Conservation (phyloP, 2,888 invertebrate genomes). For the Notodonta ziczac region DNA sequence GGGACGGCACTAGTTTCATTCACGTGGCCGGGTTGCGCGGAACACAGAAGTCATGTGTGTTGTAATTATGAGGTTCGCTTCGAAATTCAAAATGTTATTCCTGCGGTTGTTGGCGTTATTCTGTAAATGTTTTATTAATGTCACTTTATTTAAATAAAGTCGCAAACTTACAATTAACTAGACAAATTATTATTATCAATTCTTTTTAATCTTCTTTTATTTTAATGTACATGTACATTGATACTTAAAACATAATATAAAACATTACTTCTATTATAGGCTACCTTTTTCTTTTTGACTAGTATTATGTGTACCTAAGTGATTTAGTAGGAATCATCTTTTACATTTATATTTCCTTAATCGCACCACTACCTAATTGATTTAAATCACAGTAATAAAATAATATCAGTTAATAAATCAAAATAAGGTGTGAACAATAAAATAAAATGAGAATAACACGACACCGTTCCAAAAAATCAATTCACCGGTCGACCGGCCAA, state of each 20-base stretch:
- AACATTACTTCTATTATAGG: too few species aligned
- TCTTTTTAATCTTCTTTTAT: too few species aligned
- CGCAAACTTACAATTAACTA: too few species aligned
- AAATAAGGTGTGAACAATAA: slow-evolving; percentile 27
- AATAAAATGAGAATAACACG: slow-evolving; percentile 20
- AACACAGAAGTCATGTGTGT: slow-evolving; percentile 55
- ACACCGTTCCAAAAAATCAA: slow-evolving; percentile 35
- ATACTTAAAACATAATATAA: too few species aligned
- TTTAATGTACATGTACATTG: too few species aligned
- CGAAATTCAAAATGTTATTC: slow-evolving; percentile 44
- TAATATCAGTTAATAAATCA: slow-evolving; percentile 18
- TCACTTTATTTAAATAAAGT: too few species aligned
- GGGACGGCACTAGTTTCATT: slow-evolving; percentile 50
- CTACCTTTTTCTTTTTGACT: too few species aligned
- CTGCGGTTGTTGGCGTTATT: slow-evolving; percentile 32
- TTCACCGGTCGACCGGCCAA: slow-evolving; percentile 31
- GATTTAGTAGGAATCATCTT: too few species aligned
- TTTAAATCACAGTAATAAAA: slow-evolving; percentile 5
- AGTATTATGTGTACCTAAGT: neutral
- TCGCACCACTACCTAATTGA: neutral
- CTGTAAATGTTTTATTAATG: slow-evolving; percentile 17
- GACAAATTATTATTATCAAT: too few species aligned
- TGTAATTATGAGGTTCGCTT: slow-evolving; percentile 38
- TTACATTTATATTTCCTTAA: too few species aligned
- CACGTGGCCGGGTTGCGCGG: slow-evolving; percentile 32